A percentile compares a stretch with the other conserved stretches of the same genome.
Evolutionary conservation across 1,140 invertebrate genomes (phyloP).

Genomic region (Ceratina japonica): DNA sequence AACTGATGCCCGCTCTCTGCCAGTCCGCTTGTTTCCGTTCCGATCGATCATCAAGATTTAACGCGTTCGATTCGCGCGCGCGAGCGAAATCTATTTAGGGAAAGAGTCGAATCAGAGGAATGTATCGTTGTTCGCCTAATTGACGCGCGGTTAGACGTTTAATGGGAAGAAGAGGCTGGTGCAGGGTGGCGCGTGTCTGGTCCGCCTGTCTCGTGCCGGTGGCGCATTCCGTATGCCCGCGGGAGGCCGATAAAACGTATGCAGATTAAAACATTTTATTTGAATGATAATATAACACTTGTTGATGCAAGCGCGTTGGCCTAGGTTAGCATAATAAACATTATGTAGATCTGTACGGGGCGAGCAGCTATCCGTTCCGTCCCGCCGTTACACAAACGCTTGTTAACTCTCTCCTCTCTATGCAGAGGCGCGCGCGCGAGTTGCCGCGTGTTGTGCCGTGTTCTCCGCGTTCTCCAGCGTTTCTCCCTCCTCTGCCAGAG

Average conservation of each 20-base stretch:
- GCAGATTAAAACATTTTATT: slow-evolving; percentile 81
- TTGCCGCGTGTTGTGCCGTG: neutral
- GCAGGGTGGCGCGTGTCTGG: neutral
- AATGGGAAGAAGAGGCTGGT: neutral
- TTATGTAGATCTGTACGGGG: slow-evolving; percentile 75
- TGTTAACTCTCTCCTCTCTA: slow-evolving; percentile 44
- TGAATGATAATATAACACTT: slow-evolving; percentile 81
- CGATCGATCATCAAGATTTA: too few relatives aligned
- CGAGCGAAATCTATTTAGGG: too few relatives aligned
- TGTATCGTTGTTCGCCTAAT: too few relatives aligned
- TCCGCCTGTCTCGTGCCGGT: slow-evolving; percentile 73
- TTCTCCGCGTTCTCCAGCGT: slow-evolving; percentile 23
- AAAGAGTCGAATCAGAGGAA: too few relatives aligned
- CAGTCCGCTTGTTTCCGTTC: too few relatives aligned
- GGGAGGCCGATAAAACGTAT: slow-evolving; percentile 79
- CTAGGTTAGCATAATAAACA: slow-evolving; percentile 80
- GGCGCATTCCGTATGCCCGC: slow-evolving; percentile 75
- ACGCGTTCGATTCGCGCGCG: too few relatives aligned
- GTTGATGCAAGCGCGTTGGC: slow-evolving; percentile 79
- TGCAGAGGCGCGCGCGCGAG: neutral
- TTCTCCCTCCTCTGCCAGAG: neutral
- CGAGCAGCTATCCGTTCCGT: slow-evolving; percentile 58
- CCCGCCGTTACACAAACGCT: slow-evolving; percentile 54
- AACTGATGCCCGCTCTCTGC: too few relatives aligned
- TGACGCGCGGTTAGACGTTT: neutral